Conservation (phyloP, 2,113 vertebrate genomes). For the Ammodytes marinus region DNA sequence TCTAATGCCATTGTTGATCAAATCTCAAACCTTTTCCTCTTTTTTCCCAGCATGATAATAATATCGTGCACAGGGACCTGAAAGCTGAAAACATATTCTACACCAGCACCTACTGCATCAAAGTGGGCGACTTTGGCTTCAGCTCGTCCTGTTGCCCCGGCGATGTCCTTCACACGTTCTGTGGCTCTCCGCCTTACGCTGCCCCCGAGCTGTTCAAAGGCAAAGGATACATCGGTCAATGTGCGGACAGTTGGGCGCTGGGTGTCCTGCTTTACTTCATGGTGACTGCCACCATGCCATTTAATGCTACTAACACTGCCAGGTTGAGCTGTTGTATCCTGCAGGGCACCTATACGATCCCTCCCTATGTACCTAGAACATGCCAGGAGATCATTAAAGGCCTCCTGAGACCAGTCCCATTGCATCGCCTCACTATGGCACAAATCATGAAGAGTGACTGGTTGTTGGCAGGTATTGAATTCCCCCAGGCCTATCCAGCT, state of each 20-base stretch:
- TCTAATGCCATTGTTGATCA: background rate
- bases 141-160: constrained; percentile 70
- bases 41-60: constrained; percentile 81
- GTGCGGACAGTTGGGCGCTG: constrained; percentile 83
- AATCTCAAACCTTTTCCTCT: constrained; percentile 1
- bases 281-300: constrained; percentile 81
- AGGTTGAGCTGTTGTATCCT: constrained; percentile 77
- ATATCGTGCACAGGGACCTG: constrained; percentile 85
- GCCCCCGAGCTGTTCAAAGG: constrained; percentile 84
- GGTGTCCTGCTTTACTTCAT: constrained; percentile 86
- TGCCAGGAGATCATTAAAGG: constrained; percentile 80
- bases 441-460: constrained; percentile 75
- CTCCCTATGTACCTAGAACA: constrained; percentile 63
- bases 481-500: constrained; percentile 59
- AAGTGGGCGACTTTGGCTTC: constrained; percentile 87
- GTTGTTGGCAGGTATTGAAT: constrained; percentile 79
- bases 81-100: constrained; percentile 87
- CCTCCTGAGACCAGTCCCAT: constrained; percentile 71
- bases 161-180: constrained; percentile 79
- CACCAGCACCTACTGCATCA: constrained; percentile 80
- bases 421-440: constrained; percentile 65
- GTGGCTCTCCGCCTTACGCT: constrained; percentile 84
- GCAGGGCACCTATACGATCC: constrained; percentile 78
- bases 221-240: constrained; percentile 73
- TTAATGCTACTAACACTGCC: constrained; percentile 74